Evolutionary conservation across 2,888 invertebrate genomes (phyloP).

Genomic region (Bombylius major): DNA sequence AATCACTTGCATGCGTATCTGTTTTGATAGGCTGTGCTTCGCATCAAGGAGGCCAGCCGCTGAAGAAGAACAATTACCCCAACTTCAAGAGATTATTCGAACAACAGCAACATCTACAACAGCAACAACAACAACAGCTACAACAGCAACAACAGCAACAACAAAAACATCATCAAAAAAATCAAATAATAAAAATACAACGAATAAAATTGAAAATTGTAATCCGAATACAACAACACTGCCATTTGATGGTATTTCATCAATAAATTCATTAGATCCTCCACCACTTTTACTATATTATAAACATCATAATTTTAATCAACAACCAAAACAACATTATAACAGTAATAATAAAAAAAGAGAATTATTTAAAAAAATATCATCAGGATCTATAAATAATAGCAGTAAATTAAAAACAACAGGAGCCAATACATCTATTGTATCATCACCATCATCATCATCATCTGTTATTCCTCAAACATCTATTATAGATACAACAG

Average conservation of each 20-base stretch:
- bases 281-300: slow-evolving; percentile 9
- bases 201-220: neutral
- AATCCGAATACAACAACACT: slow-evolving; percentile 7
- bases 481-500: no score
- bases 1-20: slow-evolving; percentile 80
- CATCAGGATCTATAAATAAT: slow-evolving; percentile 15
- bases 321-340: neutral
- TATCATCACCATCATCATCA: slow-evolving; percentile 3
- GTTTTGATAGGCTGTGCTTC: slow-evolving; percentile 82
- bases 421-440: slow-evolving; percentile 13
- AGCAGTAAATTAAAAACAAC: slow-evolving; percentile 22
- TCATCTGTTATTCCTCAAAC: neutral
- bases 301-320: slow-evolving; percentile 5
- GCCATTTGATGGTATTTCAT: slow-evolving; percentile 9
- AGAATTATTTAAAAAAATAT: slow-evolving; percentile 3
- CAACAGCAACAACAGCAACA: slow-evolving; percentile 8
- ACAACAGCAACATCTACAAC: slow-evolving; percentile 13
- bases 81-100: slow-evolving; percentile 20
- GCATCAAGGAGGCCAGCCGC: slow-evolving; percentile 72
- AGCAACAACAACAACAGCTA: slow-evolving; percentile 8
- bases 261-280: slow-evolving; percentile 13
- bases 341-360: no score
- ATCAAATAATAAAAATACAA: neutral
- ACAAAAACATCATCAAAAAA: neutral
- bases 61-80: slow-evolving; percentile 50